Base-by-base conservation (phyloP, 2,797 vertebrate genomes). In the Silurus lanzhouensis region DNA sequence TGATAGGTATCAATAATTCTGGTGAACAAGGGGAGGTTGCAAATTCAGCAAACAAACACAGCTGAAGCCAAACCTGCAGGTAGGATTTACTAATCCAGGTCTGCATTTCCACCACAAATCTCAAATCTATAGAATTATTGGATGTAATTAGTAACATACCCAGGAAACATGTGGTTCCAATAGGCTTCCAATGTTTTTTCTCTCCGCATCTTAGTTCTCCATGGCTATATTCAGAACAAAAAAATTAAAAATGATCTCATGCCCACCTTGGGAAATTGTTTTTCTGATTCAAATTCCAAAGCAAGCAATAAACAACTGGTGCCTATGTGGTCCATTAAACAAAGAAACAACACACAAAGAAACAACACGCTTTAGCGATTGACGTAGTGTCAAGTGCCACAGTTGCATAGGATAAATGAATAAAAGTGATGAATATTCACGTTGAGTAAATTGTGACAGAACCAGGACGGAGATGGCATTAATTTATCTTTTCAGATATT, bases 121-220 rank as follows among this genome's bases (percentile, higher is more conserved):
- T 38, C 38, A 38, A 38, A 86, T 78, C 55, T 84, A 27, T 60
- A 67, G 81, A 88, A 90, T 88, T 90, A 88, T 78, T 68, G 13
- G 64, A 68, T 64, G 83, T 89, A 70, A 88, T 91, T 88, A 84
- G 64, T 82, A 86, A 85, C 81, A 70, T 88, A 87, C 80, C 82
- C 83, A 85, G 12, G 64, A 63, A 81, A 67, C 90, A 90, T 88
- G 85, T 46, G 58, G 58, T 90, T 91, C 70, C 79, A 88, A 88
- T 90, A 87, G 70, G 52, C 46, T 20, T 58, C 74, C n/a, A 52
- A 2, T 13, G 38, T 31, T 71, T 63, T 17, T 20, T 44, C 58
- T 70, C n/a, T 83, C 25, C 38, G 14, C 15, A 27, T 74, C 15
- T 46, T 60, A 46, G 27, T 72, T 57, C 12, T 60, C 55, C 44